Conservation (phyloP, 2,797 vertebrate species). For the Cyclura pinguis region DNA sequence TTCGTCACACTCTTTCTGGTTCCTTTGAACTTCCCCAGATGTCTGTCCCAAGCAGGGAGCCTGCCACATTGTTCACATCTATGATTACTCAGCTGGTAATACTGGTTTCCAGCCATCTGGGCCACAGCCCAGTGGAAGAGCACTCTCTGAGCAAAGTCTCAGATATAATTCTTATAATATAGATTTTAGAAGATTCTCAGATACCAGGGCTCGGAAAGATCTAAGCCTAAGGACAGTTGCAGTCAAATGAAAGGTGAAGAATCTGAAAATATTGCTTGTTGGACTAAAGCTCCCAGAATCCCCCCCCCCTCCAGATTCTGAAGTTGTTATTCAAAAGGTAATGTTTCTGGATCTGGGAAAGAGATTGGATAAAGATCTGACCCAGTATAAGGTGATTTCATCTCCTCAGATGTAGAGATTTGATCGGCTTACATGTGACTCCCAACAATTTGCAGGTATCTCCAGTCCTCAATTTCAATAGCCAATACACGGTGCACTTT, state of each 20-base stretch:
- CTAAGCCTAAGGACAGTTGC: neutral
- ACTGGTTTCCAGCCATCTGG: neutral
- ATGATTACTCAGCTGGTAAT: neutral
- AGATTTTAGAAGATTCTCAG: neutral
- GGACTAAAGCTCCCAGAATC: too few relatives aligned
- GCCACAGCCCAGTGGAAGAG: neutral
- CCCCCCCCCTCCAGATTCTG: too few relatives aligned
- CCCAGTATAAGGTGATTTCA: neutral
- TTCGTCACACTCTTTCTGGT: neutral
- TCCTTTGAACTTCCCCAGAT: neutral
- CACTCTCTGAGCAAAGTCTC: neutral
- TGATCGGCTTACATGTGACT: neutral
- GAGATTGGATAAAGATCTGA: neutral
- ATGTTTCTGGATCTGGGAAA: neutral
- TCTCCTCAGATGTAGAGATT: neutral
- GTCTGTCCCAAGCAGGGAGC: neutral
- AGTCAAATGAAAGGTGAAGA: neutral
- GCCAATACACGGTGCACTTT: neutral
- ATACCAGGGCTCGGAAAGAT: neutral
- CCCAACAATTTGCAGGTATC: neutral
- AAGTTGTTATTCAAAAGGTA: too few relatives aligned
- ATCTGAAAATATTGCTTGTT: too few relatives aligned
- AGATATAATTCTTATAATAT: neutral
- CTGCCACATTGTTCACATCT: neutral
- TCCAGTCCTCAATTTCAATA: neutral